Evolutionary conservation across 2,888 invertebrate genomes (phyloP).

Genomic region (Lordiphosa andalusiaca): DNA sequence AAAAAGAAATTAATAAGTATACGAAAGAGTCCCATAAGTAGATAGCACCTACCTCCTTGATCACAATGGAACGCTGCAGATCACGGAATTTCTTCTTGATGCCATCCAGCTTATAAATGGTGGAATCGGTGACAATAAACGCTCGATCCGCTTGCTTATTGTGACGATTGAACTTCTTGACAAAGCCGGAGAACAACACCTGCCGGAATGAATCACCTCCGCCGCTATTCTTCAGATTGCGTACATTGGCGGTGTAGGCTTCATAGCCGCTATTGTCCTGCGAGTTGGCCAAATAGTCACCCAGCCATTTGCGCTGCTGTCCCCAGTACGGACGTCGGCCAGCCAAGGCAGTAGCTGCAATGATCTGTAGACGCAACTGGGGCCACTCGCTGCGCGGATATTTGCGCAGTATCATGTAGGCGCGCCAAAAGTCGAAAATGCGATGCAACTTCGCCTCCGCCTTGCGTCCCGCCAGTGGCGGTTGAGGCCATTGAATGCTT

Average conservation of each 20-base stretch:
- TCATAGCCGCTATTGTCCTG: conserved; percentile 86
- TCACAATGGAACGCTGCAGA: conserved; percentile 91
- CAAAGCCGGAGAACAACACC: conserved; percentile 80
- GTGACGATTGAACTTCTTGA: conserved; percentile 81
- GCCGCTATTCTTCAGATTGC: conserved; percentile 83
- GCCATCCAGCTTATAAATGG: conserved; percentile 92
- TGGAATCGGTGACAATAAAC: conserved; percentile 91
- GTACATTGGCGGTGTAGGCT: conserved; percentile 85
- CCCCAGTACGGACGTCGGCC: conserved; percentile 86
- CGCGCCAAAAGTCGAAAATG: conserved; percentile 91
- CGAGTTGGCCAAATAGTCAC: conserved; percentile 88
- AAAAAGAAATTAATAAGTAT: conserved; percentile 7
- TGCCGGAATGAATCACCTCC: conserved; percentile 83
- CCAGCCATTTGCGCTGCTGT: conserved; percentile 89
- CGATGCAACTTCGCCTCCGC: conserved; percentile 84
- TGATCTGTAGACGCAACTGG: conserved; percentile 89
- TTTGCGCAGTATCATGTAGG: conserved; percentile 90
- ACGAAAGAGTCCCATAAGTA: not conserved
- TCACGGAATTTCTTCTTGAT: conserved; percentile 88
- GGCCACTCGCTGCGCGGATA: conserved; percentile 93
- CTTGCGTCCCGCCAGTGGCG: conserved; percentile 85
- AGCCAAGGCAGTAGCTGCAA: conserved; percentile 87
- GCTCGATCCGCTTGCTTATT: conserved; percentile 93
- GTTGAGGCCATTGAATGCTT: conserved; percentile 89
- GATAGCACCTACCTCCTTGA: conserved; percentile 84